Percentiles rank a stretch among this genome's conserved stretches.
Evolutionary conservation across 2,797 vertebrate genomes (phyloP).

Genomic region (Microctenopoma lineatum): DNA sequence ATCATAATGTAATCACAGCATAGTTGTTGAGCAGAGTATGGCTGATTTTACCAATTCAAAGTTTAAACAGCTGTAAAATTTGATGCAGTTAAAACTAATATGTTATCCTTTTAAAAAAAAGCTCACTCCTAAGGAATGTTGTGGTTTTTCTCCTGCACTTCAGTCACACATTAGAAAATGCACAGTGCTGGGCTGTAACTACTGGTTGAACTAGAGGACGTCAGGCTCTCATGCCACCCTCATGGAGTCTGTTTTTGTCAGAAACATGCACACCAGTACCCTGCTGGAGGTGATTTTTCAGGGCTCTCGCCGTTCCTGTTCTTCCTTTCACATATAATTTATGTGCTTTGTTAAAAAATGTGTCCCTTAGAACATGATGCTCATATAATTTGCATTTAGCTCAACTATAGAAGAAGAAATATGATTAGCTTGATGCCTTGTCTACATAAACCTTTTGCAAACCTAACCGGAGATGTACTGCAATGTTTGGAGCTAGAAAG

Average conservation of each 20-base stretch:
- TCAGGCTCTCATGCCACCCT: not conserved
- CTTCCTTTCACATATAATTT: no score
- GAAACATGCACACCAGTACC: not conserved
- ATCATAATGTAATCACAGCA: not conserved
- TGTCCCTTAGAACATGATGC: not conserved
- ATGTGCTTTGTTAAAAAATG: not conserved
- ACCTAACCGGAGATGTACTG: slow-evolving; percentile 1
- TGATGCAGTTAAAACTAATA: not conserved
- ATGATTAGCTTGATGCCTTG: not conserved
- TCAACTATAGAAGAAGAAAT: not conserved
- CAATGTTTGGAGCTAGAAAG: slow-evolving; percentile 5
- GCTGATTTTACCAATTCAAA: not conserved
- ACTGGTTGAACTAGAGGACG: not conserved
- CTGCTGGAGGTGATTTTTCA: not conserved
- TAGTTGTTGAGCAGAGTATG: no score
- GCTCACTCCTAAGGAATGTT: not conserved
- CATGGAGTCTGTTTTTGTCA: slow-evolving; percentile 1
- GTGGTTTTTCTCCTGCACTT: no score
- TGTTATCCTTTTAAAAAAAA: no score
- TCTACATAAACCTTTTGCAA: slow-evolving; percentile 8
- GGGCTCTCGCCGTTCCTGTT: slow-evolving; percentile 1
- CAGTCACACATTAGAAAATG: no score
- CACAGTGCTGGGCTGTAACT: no score
- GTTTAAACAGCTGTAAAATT: not conserved
- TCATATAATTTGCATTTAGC: not conserved